Evolutionary conservation across 1,140 invertebrate species (phyloP).

Genomic region (Rhyzopertha dominica): DNA sequence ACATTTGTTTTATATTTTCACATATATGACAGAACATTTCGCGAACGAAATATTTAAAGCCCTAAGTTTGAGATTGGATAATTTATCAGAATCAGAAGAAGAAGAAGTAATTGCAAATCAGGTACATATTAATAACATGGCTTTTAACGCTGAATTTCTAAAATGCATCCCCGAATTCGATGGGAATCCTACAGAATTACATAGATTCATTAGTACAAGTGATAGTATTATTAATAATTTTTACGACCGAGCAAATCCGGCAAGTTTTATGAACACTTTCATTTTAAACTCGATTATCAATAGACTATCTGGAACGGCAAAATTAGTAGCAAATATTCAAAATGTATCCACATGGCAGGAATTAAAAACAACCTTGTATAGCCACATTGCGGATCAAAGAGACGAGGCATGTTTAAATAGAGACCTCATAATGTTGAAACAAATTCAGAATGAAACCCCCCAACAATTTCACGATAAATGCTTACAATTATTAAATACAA

Average conservation of each 20-base stretch:
- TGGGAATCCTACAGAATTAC: constrained; percentile 16
- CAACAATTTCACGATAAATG: constrained; percentile 10
- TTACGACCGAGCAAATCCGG: constrained; percentile 11
- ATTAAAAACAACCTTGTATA: constrained; percentile 3
- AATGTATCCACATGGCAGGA: constrained; percentile 14
- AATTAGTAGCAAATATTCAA: constrained; percentile 18
- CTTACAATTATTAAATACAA: constrained; percentile 17
- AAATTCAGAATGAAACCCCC: constrained; percentile 9
- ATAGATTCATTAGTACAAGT: constrained; percentile 14
- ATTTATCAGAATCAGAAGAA: too few species aligned
- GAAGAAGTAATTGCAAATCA: too few species aligned
- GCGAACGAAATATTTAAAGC: too few species aligned
- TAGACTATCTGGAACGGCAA: constrained; percentile 16
- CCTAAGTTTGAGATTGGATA: too few species aligned
- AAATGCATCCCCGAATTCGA: constrained; percentile 18
- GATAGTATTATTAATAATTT: constrained; percentile 13
- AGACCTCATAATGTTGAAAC: constrained; percentile 17
- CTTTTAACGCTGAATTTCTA: constrained; percentile 18
- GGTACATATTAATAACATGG: constrained; percentile 1
- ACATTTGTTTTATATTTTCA: too few species aligned
- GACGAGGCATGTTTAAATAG: constrained; percentile 15
- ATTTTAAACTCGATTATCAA: constrained; percentile 16
- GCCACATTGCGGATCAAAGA: constrained; percentile 18
- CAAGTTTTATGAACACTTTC: constrained; percentile 17
- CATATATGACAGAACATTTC: too few species aligned